Conservation (phyloP, 2,113 vertebrate species). For the Trachemys scripta region DNA sequence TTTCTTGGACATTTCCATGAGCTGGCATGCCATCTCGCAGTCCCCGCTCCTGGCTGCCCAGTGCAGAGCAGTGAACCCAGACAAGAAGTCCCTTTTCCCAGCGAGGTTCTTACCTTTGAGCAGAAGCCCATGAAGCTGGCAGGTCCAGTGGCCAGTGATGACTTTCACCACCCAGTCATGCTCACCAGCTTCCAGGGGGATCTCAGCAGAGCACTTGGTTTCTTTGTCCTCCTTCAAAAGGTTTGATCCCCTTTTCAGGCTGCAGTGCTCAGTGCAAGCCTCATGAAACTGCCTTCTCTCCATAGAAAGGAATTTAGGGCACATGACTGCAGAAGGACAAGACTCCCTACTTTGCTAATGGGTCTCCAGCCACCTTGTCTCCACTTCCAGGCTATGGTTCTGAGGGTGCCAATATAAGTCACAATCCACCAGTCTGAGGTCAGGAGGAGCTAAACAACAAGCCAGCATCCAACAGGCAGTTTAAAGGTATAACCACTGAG, state of each 20-base stretch:
- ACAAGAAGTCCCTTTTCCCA: constrained; percentile 86
- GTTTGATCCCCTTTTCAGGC: background rate
- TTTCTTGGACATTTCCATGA: constrained; percentile 76
- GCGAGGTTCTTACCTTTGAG: constrained; percentile 83
- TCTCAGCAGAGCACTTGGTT: background rate
- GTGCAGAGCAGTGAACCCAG: constrained; percentile 89
- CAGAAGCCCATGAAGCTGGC: constrained; percentile 84
- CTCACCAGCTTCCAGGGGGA: constrained; percentile 82
- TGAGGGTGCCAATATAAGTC: background rate
- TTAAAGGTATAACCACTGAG: background rate
- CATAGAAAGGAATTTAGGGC: background rate
- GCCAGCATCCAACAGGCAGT: background rate
- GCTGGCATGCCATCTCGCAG: constrained; percentile 79
- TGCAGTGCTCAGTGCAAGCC: background rate
- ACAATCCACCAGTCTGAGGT: background rate
- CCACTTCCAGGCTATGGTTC: background rate
- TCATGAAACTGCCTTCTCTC: background rate
- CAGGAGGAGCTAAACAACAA: background rate
- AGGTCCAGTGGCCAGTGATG: constrained; percentile 83
- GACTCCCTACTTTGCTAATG: background rate
- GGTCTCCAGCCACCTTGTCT: background rate
- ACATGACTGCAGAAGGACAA: background rate
- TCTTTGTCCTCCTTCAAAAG: background rate
- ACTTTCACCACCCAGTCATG: constrained; percentile 87
- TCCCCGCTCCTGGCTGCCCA: constrained; percentile 90